These are phyloP conservation scores for Presbytis comata DNA, from an alignment of 2,797 vertebrate species.

Conservation along the genomic window DNA sequence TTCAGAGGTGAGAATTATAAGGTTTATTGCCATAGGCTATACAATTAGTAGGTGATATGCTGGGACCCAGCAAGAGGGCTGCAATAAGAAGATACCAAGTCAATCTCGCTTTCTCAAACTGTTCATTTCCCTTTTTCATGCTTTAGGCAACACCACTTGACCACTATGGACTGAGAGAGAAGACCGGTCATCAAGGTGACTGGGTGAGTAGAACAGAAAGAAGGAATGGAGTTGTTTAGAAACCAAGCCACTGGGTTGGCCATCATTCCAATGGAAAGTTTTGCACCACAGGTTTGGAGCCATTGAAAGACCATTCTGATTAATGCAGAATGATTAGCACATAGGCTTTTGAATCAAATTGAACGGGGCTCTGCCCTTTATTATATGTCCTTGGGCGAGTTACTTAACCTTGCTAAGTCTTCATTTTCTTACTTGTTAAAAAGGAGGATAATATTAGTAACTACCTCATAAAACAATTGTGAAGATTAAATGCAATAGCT, in stretches of 20 bases:
- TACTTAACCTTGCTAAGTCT: not conserved
- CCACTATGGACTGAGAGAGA: not conserved
- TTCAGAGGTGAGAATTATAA: constrained; percentile 9
- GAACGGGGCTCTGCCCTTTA: not conserved
- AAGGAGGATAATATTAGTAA: not conserved
- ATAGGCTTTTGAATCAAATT: not conserved
- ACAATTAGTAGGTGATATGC: not conserved
- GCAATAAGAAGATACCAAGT: not conserved
- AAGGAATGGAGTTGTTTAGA: not conserved
- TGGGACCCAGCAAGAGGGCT: not conserved
- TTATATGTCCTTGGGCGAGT: not conserved
- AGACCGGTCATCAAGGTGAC: not conserved
- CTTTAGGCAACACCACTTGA: not conserved
- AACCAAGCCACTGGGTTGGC: not conserved
- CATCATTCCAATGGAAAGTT: not conserved
- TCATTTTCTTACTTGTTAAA: not conserved
- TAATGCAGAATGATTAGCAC: not conserved
- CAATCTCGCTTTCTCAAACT: not conserved
- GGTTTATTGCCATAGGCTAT: not conserved
- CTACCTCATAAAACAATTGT: not conserved
- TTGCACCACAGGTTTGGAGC: not conserved
- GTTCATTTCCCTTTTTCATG: not conserved
- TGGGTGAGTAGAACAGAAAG: not conserved
- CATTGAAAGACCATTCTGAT: not conserved
- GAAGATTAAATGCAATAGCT: constrained; percentile 2